Conservation (phyloP, 2,113 vertebrate species). For the Paedocypris sp. region DNA sequence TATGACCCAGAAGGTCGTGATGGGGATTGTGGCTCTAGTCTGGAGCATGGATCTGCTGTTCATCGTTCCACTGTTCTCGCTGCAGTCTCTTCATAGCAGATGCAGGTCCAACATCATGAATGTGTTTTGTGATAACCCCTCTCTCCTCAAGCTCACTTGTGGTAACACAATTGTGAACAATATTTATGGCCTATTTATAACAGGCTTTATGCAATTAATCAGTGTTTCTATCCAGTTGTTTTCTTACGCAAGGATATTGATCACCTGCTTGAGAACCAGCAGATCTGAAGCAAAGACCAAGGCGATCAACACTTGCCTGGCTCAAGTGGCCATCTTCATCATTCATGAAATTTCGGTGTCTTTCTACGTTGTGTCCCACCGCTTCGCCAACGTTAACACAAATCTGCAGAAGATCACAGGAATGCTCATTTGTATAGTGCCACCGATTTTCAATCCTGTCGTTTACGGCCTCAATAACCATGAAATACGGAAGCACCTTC, state of each 20-base stretch:
- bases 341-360: slow-evolving; percentile 51
- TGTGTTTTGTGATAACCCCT: slow-evolving; percentile 59
- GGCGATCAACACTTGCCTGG: slow-evolving; percentile 54
- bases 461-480: slow-evolving; percentile 56
- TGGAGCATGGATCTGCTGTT: slow-evolving; percentile 54
- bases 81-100: slow-evolving; percentile 45
- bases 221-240: slow-evolving; percentile 49
- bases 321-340: slow-evolving; percentile 50
- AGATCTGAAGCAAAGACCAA: slow-evolving; percentile 47
- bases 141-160: slow-evolving; percentile 56
- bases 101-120: slow-evolving; percentile 48
- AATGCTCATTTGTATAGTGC: slow-evolving; percentile 55
- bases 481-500: slow-evolving; percentile 46
- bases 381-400: slow-evolving; percentile 45
- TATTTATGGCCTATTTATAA: slow-evolving; percentile 51
- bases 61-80: slow-evolving; percentile 44
- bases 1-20: slow-evolving; percentile 45
- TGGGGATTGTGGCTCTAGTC: slow-evolving; percentile 39
- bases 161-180: slow-evolving; percentile 48
- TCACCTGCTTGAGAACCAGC: slow-evolving; percentile 42
- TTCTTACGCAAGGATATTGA: slow-evolving; percentile 58
- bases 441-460: slow-evolving; percentile 58
- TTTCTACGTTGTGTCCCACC: slow-evolving; percentile 56
- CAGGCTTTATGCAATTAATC: slow-evolving; percentile 45
- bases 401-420: slow-evolving; percentile 58